phyloP scores from a whole-genome alignment of 2,113 vertebrate species.

The Arenaria interpres region DNA sequence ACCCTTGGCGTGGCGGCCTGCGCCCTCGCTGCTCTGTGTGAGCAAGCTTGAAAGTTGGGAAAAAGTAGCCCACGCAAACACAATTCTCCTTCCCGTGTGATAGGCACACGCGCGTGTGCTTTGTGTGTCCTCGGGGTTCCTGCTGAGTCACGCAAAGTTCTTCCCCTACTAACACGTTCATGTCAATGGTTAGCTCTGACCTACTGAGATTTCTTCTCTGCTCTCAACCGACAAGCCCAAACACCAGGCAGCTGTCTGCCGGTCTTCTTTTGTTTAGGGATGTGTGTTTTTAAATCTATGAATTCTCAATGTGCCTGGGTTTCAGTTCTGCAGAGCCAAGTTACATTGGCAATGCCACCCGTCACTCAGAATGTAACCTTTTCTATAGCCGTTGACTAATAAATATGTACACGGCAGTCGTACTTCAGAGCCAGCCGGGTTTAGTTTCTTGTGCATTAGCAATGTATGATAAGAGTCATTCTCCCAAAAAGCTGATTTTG shows the following conservation, averaged over 20 bases:
- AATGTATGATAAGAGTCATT: neutral
- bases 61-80: neutral
- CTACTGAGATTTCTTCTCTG: neutral
- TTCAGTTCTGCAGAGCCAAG: neutral
- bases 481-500: neutral
- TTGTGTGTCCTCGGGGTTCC: neutral
- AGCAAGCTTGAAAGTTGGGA: neutral
- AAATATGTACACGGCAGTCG: neutral
- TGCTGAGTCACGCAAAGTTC: neutral
- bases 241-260: neutral
- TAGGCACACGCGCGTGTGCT: rapidly evolving
- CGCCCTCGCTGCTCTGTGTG: neutral
- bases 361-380: neutral
- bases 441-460: neutral
- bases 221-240: neutral
- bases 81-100: rapidly evolving
- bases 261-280: neutral
- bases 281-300: neutral
- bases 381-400: neutral
- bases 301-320: neutral
- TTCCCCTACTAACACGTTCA: neutral
- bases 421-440: neutral
- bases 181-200: neutral
- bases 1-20: neutral
- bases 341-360: neutral